Percentiles rank a stretch among this genome's conserved stretches.
These are phyloP conservation scores for Paguma larvata DNA, from an alignment of 2,797 vertebrate genomes.

Conservation along the genomic window DNA sequence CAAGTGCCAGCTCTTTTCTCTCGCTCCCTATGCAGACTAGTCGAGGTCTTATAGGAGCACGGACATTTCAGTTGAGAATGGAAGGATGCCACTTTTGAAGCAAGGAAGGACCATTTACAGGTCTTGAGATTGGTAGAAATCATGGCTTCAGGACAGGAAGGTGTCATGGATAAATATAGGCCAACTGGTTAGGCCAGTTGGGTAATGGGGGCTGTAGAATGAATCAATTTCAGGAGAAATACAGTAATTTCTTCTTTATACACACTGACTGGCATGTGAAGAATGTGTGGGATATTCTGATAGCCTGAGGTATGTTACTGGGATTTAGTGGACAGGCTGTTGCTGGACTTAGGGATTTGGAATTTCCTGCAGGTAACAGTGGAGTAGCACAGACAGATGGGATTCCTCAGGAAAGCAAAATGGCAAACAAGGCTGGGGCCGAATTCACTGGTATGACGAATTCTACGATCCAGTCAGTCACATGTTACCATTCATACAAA, in stretches of 20 bases:
- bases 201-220: background rate
- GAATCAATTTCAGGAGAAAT: background rate
- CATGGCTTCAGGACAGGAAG: background rate
- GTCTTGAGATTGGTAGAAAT: background rate
- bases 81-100: background rate
- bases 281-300: background rate
- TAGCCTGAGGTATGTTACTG: background rate
- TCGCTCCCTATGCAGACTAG: background rate
- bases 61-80: background rate
- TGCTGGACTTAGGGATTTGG: background rate
- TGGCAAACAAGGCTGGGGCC: background rate
- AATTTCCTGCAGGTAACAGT: background rate
- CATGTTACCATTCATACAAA: background rate
- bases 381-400: background rate
- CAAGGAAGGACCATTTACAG: background rate
- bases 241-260: background rate
- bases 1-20: background rate
- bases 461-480: background rate
- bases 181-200: background rate
- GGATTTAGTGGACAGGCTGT: background rate
- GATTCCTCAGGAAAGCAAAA: background rate
- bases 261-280: background rate
- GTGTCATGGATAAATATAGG: background rate
- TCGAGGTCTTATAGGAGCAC: background rate
- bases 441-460: background rate